Conservation (phyloP, 2,113 vertebrate species). For the Pholis gunnellus region DNA sequence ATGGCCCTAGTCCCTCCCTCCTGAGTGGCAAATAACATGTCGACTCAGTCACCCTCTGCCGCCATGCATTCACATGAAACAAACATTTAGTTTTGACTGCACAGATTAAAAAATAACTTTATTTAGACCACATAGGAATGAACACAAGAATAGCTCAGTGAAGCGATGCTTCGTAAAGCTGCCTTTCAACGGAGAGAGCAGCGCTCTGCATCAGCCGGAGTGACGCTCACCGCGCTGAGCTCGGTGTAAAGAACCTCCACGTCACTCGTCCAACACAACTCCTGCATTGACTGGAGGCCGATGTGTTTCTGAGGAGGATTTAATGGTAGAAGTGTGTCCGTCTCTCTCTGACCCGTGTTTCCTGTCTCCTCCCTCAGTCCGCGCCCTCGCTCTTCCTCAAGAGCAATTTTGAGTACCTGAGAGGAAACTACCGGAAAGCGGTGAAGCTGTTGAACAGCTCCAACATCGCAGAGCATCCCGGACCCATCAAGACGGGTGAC, state of each 20-base stretch:
- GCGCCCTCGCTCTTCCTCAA: slow-evolving; percentile 97
- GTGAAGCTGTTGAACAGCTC: slow-evolving; percentile 97
- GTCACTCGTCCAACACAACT: too few relatives aligned
- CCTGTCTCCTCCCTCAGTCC: slow-evolving; percentile 85
- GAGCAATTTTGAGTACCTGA: slow-evolving; percentile 98
- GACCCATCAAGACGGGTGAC: slow-evolving; percentile 97
- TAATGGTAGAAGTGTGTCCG: neutral
- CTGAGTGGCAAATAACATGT: neutral
- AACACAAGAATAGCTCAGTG: neutral
- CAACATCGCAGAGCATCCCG: slow-evolving; percentile 97
- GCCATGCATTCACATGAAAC: neutral
- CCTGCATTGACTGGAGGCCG: too few relatives aligned
- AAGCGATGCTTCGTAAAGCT: neutral
- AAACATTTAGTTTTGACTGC: neutral
- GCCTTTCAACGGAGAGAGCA: too few relatives aligned
- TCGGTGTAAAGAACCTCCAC: too few relatives aligned
- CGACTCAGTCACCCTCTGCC: neutral
- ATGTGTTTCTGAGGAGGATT: neutral
- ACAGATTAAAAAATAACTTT: neutral
- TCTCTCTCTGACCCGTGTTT: slow-evolving; percentile 15
- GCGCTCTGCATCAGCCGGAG: neutral
- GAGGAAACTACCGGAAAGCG: slow-evolving; percentile 98
- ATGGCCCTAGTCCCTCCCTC: too few relatives aligned
- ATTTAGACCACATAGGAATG: neutral
- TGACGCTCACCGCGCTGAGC: neutral